Base-by-base conservation (phyloP, 2,888 invertebrate species). In the Gasteruption jaculator region DNA sequence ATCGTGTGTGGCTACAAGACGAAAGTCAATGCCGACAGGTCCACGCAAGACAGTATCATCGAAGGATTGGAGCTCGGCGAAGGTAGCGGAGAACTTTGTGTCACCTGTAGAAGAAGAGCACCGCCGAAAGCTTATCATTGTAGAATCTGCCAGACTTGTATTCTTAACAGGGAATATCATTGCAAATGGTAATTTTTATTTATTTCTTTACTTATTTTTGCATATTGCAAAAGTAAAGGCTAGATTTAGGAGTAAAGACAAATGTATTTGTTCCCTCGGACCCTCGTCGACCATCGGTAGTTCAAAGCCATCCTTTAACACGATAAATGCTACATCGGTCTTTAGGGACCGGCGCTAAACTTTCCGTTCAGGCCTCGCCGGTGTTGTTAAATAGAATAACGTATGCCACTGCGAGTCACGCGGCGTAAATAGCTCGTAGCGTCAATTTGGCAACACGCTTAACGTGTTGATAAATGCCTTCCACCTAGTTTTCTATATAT, bases 61-160 rank as follows among this genome's bases (percentile, higher is more conserved):
- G 57, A 64, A 33, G 64, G 58, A 4, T 39, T 68, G 15, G 68
- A 68, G 33, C 52, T 67, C 3, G 64, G 62, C 0, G 63, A 65
- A 38, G 61, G 58, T 7, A 61, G 57, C 31, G 68, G 63, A 3
- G 69, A 73, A 31, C 68, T 74, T 29, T 86, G 86, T 54, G 68
- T 76, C n/a, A 72, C 67, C 2, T 83, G 85, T 56, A 75, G 77
- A 20, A 76, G 78, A 56, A 76, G 79, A 49, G 74, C 76, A 8
- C 79, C 81, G 2, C 79, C 86, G 0, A 80, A 86, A 53, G 82
- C 87, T 25, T 80, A 83, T 60, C 91, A 91, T 63, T 94, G 94
- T 65, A 77, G 78, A 50, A 77, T 86, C 41, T 95, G 94, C 68
- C 83, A 89, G 62, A 81, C 82, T 33, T 91, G 90, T 69, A 80